These are phyloP conservation scores for Dasysyrphus albostriatus DNA, from an alignment of 2,888 invertebrate genomes.

Conservation along the genomic window DNA sequence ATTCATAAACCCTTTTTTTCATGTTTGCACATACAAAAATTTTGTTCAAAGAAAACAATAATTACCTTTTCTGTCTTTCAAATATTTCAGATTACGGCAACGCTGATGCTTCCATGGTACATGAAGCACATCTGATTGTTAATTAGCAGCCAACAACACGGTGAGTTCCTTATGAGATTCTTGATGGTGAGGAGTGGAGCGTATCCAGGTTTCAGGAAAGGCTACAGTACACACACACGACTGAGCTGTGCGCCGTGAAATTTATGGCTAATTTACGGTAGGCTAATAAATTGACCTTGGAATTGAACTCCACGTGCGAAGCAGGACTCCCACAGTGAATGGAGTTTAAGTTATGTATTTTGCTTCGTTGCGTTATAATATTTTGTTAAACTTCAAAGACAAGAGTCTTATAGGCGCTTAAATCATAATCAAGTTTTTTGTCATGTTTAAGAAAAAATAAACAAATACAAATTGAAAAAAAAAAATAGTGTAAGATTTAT, in stretches of 20 bases:
- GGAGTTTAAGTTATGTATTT: constrained; percentile 40
- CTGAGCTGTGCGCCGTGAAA: constrained; percentile 1
- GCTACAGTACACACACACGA: not conserved
- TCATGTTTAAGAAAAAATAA: not conserved
- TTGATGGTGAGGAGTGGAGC: not conserved
- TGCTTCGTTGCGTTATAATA: constrained; percentile 8
- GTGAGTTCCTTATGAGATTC: constrained; percentile 8
- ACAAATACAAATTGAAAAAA: not conserved
- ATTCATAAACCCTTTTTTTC: too few relatives aligned
- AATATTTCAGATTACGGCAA: not conserved
- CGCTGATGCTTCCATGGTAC: not conserved
- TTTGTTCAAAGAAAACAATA: too few relatives aligned
- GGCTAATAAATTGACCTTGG: constrained; percentile 63
- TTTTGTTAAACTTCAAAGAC: constrained; percentile 40
- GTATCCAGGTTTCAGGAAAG: not conserved
- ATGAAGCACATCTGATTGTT: constrained; percentile 51
- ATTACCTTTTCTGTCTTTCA: too few relatives aligned
- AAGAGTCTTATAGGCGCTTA: not conserved
- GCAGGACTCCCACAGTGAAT: constrained; percentile 39
- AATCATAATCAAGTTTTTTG: constrained; percentile 18
- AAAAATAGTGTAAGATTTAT: not conserved
- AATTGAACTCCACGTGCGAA: constrained; percentile 41
- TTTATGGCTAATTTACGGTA: constrained; percentile 47
- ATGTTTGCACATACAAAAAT: too few relatives aligned
- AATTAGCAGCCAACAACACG: constrained; percentile 40